Conservation (phyloP, 2,797 vertebrate species). For the Psittacula echo region DNA sequence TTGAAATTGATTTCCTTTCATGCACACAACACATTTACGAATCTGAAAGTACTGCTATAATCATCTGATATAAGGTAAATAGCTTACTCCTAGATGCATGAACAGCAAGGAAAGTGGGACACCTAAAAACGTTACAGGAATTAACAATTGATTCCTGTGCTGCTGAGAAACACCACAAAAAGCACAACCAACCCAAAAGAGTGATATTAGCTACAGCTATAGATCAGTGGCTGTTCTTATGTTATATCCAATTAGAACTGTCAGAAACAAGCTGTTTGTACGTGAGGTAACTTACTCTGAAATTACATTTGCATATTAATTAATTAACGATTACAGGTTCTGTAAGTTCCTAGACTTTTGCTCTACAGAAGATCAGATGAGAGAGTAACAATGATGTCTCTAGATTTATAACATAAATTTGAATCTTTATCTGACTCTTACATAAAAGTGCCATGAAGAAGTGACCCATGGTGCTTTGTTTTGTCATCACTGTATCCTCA, state of each 20-base stretch:
- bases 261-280: background rate
- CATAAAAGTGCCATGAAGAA: background rate
- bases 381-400: background rate
- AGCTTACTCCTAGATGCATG: background rate
- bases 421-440: background rate
- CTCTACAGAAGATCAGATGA: background rate
- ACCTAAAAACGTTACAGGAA: background rate
- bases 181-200: background rate
- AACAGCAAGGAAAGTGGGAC: background rate
- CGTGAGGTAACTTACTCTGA: rapidly evolving
- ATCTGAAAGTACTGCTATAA: background rate
- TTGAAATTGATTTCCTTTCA: background rate
- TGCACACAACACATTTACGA: background rate
- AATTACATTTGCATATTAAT: background rate
- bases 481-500: background rate
- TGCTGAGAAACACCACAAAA: background rate
- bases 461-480: background rate
- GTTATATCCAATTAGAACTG: background rate
- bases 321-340: background rate
- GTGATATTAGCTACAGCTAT: background rate
- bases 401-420: background rate
- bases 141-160: background rate
- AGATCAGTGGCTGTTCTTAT: background rate
- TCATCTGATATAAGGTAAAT: background rate
- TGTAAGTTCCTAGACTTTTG: background rate